Evolutionary conservation across 1,140 invertebrate species (phyloP).

Genomic region (Cyclargus thomasi): DNA sequence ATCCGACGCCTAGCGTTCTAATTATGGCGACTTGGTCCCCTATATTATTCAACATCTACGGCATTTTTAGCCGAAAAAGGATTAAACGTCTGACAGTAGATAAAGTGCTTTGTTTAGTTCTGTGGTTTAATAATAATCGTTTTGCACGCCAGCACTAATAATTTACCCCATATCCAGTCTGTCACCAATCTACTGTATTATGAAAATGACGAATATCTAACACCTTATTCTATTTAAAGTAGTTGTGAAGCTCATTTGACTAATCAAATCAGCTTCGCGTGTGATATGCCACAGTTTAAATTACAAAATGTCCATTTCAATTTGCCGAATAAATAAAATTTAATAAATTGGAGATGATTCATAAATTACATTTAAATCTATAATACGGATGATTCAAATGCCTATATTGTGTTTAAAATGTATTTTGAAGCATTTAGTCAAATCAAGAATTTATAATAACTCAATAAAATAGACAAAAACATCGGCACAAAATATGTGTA

Average conservation of each 20-base stretch:
- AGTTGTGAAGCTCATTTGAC: slow-evolving; percentile 40
- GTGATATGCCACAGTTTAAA: slow-evolving; percentile 59
- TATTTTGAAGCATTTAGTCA: neutral
- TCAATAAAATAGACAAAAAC: neutral
- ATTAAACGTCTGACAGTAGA: no score
- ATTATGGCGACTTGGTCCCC: no score
- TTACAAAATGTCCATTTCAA: neutral
- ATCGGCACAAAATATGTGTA: slow-evolving; percentile 1
- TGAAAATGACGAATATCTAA: slow-evolving; percentile 47
- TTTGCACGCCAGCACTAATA: neutral
- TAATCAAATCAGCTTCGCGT: slow-evolving; percentile 33
- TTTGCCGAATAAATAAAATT: neutral
- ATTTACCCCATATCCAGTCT: slow-evolving; percentile 4
- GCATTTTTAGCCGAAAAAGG: no score
- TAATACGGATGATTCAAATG: neutral
- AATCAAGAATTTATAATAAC: neutral
- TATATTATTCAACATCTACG: no score
- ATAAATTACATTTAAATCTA: neutral
- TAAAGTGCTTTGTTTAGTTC: no score
- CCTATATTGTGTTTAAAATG: neutral
- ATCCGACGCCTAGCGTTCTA: no score
- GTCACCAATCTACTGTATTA: slow-evolving; percentile 56
- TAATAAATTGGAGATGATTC: neutral
- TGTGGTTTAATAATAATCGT: no score
- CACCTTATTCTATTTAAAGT: slow-evolving; percentile 14